A percentile compares a stretch with the other conserved stretches of the same genome.
Evolutionary conservation across 2,888 invertebrate genomes (phyloP).

Genomic region (Poecilus cupreus): DNA sequence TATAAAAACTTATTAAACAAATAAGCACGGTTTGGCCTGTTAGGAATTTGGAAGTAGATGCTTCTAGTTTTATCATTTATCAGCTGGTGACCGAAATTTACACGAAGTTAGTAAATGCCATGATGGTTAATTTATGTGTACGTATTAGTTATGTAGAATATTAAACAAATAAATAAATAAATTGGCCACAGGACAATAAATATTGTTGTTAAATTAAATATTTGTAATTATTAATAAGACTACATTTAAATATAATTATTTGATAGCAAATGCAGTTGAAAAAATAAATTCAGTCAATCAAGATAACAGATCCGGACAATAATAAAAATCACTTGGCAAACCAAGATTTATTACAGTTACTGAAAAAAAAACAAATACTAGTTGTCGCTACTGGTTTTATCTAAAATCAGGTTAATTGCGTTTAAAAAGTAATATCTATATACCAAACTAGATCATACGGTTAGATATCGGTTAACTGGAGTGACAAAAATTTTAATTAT

Average conservation of each 20-base stretch:
- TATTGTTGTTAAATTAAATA: no score
- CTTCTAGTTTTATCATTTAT: no score
- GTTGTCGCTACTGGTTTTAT: slow-evolving; percentile 2
- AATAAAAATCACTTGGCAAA: not conserved
- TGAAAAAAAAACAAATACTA: not conserved
- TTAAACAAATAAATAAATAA: no score
- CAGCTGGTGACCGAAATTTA: no score
- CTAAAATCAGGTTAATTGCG: not conserved
- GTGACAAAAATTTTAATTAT: not conserved
- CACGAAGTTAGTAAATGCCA: no score
- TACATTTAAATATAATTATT: not conserved
- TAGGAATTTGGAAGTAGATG: no score
- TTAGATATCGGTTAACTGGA: not conserved
- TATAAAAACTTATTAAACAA: no score
- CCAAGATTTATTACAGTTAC: not conserved
- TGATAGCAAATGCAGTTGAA: not conserved
- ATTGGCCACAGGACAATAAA: not conserved
- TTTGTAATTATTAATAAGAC: not conserved
- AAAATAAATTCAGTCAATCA: not conserved
- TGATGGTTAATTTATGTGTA: no score
- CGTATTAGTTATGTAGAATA: no score
- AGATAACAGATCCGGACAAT: not conserved
- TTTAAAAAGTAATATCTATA: not conserved
- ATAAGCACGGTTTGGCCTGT: no score
- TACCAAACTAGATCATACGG: slow-evolving; percentile 4